These are phyloP conservation scores for Meda fulgida DNA, from an alignment of 2,797 vertebrate species.

Conservation along the genomic window DNA sequence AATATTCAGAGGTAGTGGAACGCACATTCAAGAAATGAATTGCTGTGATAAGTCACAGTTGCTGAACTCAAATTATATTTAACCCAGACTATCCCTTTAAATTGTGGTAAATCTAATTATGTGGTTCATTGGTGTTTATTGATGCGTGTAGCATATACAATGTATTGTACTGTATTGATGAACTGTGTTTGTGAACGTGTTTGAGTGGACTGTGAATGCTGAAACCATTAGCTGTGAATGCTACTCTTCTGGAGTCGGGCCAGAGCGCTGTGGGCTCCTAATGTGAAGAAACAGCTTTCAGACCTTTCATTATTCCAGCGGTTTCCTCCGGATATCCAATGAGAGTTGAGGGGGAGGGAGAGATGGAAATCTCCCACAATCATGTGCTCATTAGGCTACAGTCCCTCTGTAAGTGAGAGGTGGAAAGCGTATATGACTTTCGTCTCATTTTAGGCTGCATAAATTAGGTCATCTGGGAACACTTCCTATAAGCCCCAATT, in stretches of 20 bases:
- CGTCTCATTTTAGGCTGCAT: neutral
- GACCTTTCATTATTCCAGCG: constrained; percentile 49
- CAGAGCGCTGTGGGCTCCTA: constrained; percentile 24
- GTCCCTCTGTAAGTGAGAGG: neutral
- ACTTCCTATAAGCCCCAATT: neutral
- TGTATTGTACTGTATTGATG: neutral
- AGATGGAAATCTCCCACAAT: constrained; percentile 29
- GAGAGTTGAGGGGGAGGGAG: constrained; percentile 19
- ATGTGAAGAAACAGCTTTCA: constrained; percentile 50
- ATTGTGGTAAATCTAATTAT: neutral
- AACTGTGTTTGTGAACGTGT: neutral
- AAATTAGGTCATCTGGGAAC: neutral
- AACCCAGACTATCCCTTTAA: neutral
- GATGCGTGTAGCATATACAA: neutral
- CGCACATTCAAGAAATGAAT: neutral
- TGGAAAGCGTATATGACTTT: neutral
- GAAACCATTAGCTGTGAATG: constrained; percentile 13
- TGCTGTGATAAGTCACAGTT: neutral
- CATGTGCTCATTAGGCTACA: constrained; percentile 19
- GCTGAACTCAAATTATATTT: neutral
- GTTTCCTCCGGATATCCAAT: constrained; percentile 47
- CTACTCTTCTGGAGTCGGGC: constrained; percentile 27
- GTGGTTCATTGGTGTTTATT: neutral
- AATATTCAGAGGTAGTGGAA: neutral
- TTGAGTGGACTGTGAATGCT: constrained; percentile 12